phyloP scores from a whole-genome alignment of 1,140 invertebrate genomes.

The Megathymus violae region DNA sequence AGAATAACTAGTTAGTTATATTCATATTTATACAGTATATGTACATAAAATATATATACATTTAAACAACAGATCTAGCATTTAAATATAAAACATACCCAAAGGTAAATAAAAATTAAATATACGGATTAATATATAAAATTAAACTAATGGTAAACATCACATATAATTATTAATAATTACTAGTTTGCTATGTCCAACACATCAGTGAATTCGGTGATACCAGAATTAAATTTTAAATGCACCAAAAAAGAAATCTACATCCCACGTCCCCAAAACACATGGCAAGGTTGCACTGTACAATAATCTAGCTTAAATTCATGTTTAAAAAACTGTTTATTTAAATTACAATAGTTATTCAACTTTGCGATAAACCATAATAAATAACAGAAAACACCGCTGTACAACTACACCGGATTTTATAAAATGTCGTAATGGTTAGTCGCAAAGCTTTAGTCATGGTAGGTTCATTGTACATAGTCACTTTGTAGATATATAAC shows the following conservation, averaged over 20 bases:
- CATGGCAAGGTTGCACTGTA: slow-evolving; percentile 19
- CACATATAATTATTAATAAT: slow-evolving; percentile 50
- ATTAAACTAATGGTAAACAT: slow-evolving; percentile 74
- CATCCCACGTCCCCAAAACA: neutral
- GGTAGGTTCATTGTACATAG: slow-evolving; percentile 16
- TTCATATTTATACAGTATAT: slow-evolving; percentile 65
- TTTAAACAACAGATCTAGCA: slow-evolving; percentile 58
- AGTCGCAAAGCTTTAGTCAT: neutral
- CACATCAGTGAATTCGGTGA: slow-evolving; percentile 10
- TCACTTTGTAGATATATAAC: neutral
- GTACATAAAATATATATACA: slow-evolving; percentile 67
- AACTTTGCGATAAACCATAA: slow-evolving; percentile 12
- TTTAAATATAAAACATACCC: slow-evolving; percentile 42
- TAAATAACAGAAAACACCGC: slow-evolving; percentile 9
- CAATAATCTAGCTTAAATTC: slow-evolving; percentile 9
- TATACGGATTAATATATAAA: slow-evolving; percentile 45
- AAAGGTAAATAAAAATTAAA: slow-evolving; percentile 42
- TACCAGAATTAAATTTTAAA: slow-evolving; percentile 19
- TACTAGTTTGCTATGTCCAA: slow-evolving; percentile 28
- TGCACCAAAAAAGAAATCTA: slow-evolving; percentile 17
- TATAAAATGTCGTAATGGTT: neutral
- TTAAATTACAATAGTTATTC: slow-evolving; percentile 1
- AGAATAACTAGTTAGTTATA: slow-evolving; percentile 43
- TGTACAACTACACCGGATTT: slow-evolving; percentile 7
- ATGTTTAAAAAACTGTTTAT: slow-evolving; percentile 5